Base-by-base conservation (phyloP, 1,140 invertebrate genomes). In the Eumeta japonica region DNA sequence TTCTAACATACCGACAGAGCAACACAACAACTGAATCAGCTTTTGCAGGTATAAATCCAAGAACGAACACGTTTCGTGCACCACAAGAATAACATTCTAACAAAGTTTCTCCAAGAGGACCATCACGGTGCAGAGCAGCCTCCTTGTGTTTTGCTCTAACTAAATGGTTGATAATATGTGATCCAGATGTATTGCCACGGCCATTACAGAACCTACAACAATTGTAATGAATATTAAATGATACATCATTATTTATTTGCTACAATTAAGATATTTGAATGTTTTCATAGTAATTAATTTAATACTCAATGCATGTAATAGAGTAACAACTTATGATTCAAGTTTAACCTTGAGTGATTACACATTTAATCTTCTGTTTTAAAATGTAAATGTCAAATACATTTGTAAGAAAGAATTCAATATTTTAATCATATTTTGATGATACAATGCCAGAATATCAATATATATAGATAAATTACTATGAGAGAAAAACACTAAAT, bases 71-170 rank as follows among this genome's bases (percentile, higher is more conserved):
- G 76, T 97, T 97, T 31, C 93, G 82, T 28, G 94, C 94, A 15
- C 94, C 97, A 79, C 97, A 99, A 10, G 94, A 95, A 71, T 99
- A 99, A 68, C 97, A 99, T 73, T 99, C 97, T 16, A 99, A 76
- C 31, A 97, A 83, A 1, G 97, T 99, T 75, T 99, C 97, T 14
- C 97, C 96, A 0, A 99, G 78, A 11, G 96, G 94, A 0, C 96
- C 96, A 77, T 99, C 96, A 61, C 89, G 89, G 60, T 99, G 97
- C 3, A 99, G 79, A 1, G 94, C 97, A 0, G 99, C 94, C 82
- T 99, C 97, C 77, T 98, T 98, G 58, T 98, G 95, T 62, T 98
- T 97, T 12, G 96, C 94, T 50, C 97, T 78, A 11, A 99, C 97
- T 52, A 99, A 77, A 77, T 99, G 97, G 72, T 98, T 98, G 43